Base-by-base conservation (phyloP, 2,888 invertebrate genomes). In the Dioctria linearis region DNA sequence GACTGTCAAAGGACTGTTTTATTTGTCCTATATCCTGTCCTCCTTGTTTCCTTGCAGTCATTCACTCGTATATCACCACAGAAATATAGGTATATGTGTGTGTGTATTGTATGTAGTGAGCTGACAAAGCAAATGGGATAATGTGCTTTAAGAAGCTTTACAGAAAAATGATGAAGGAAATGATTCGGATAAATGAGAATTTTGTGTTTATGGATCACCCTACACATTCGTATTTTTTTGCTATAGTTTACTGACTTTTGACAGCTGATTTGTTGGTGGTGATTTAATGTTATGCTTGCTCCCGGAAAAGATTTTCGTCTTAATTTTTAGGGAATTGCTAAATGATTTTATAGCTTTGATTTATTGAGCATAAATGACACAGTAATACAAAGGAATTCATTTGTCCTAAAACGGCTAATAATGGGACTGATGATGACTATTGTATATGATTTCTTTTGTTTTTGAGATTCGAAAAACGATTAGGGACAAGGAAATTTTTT, bases 121-220 rank as follows among this genome's bases (percentile, higher is more conserved):
- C 76, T 78, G 76, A 78, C 76, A 61, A 63, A 63, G 76, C 76
- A 78, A 78, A 61, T 37, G 25, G 76, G 63, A 78, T 63, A 63
- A 78, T 43, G 43, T 39, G 4, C 61, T 39, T 5, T 11, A 61
- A 61, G 3, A 39, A 61, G 61, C 51, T 51, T 39, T 4, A 61
- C 13, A 51, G 49, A 63, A 61, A 39, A 63, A 49, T 42, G 39
- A 49, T 61, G 42, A 61, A 37, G 6, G 43, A 25, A 67, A 42
- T 43, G 39, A 46, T 78, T 39, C 37, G 63, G 76, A 49, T 37
- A 61, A 59, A 61, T 65, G 63, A n/a, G 46, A 61, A 78, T 63
- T 78, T 65, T 65, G 59, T 78, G 75, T 78, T 78, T 78, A 78
- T 61, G 76, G 61, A 46, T 40, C 49, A 54, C 11, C 39, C 65